A percentile compares a stretch with the other conserved stretches of the same genome.
These are phyloP conservation scores for Theristicus caerulescens DNA, from an alignment of 2,113 vertebrate species.

Conservation along the genomic window DNA sequence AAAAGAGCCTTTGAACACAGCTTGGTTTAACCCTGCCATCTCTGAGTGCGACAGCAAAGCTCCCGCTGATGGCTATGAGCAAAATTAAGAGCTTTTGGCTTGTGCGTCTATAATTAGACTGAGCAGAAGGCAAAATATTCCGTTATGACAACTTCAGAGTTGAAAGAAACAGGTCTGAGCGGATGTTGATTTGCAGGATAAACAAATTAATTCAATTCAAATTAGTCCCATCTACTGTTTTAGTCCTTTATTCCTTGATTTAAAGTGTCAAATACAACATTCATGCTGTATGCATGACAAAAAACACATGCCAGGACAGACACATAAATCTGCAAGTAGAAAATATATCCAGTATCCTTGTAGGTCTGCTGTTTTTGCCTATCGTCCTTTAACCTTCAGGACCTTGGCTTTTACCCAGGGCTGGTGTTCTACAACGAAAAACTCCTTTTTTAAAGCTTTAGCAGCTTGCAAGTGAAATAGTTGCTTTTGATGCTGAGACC, in stretches of 20 bases:
- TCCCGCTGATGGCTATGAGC: not conserved
- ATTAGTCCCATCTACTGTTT: slow-evolving; percentile 3
- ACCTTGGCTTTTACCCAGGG: not conserved
- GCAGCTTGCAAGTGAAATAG: not conserved
- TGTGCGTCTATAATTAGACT: not conserved
- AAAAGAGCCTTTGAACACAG: not conserved
- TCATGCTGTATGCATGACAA: not conserved
- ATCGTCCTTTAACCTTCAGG: not conserved
- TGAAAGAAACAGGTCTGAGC: slow-evolving; percentile 29
- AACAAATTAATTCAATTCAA: slow-evolving; percentile 32
- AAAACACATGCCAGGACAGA: slow-evolving; percentile 26
- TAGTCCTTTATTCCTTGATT: slow-evolving; percentile 3
- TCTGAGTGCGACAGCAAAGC: not conserved
- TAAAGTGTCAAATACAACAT: not conserved
- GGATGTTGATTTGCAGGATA: slow-evolving; percentile 54
- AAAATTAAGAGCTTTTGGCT: slow-evolving; percentile 15
- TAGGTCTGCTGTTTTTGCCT: not conserved
- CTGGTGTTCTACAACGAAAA: not conserved
- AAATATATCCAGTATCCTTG: not conserved
- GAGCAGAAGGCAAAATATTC: slow-evolving; percentile 52
- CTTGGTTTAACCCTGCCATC: not conserved
- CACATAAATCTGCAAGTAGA: slow-evolving; percentile 3
- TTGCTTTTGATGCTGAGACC: not conserved
- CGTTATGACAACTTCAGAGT: not conserved
- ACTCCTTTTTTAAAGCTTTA: not conserved